Conservation (phyloP, 2,113 vertebrate genomes). For the Seriola dumerili region DNA sequence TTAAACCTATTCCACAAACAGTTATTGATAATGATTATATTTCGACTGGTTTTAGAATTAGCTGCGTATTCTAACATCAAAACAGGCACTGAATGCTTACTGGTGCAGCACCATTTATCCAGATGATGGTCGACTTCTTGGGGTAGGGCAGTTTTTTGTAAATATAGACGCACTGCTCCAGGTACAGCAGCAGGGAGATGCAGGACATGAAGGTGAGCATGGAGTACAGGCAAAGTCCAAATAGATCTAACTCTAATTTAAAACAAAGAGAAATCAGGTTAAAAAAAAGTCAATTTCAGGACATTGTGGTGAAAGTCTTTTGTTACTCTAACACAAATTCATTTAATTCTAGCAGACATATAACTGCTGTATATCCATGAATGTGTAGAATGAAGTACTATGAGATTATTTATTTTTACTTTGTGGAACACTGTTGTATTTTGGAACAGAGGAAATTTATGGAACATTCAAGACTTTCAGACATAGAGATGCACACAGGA, state of each 20-base stretch:
- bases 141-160: conserved; percentile 85
- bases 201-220: conserved; percentile 88
- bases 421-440: not conserved
- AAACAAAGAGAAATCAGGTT: not conserved
- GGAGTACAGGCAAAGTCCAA: conserved; percentile 84
- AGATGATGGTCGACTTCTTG: conserved; percentile 89
- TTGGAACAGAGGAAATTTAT: not conserved
- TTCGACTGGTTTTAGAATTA: not conserved
- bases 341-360: no score
- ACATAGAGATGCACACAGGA: not conserved
- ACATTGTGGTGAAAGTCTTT: not conserved
- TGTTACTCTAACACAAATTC: no score
- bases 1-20: not conserved
- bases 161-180: conserved; percentile 88
- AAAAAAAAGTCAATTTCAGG: not conserved
- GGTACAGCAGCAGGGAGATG: conserved; percentile 85
- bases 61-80: not conserved
- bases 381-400: no score
- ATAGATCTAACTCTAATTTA: conserved; percentile 84
- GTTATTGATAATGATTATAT: not conserved
- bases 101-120: conserved; percentile 90
- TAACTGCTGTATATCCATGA: no score
- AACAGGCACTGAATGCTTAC: conserved; percentile 76
- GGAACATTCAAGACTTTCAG: not conserved
- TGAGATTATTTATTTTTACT: not conserved